Evolutionary conservation across 2,888 invertebrate species (phyloP), one percentile per base, ranked within the genome.

Genomic region (Uropetala carovei): DNA sequence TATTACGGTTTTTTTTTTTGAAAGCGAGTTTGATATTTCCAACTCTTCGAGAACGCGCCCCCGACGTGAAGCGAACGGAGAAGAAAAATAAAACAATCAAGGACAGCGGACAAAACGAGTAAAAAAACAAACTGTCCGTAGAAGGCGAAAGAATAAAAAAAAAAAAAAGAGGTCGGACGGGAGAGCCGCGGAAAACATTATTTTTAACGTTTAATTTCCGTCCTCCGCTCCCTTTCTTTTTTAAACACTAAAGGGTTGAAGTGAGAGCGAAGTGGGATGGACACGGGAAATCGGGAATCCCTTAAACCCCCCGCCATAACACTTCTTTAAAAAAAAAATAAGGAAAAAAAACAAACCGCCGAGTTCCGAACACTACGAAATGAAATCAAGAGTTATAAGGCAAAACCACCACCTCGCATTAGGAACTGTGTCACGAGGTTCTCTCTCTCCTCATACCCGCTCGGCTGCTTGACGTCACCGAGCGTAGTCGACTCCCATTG

Each of bases 341-440:
- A 83, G 16, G 18, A 83, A 18, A 27, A 18, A 18, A 30, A 64
- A 86, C 18, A 60, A 89, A 43, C 43, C n/a, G 27, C 27, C 11
- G 14, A 30, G 14, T 11, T 27, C 16, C 60, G 64, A 60, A 64
- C 18, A 43, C 43, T n/a, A 43, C 68, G 18, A 89, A 89, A 89
- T 64, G 89, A 89, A 89, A 89, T 89, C 89, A 89, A 89, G 89
- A 89, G 89, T 89, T 89, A 56, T 89, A 64, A 89, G 43, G 64
- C 64, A 60, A 89, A 89, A 64, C 64, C 43, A n/a, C 7, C n/a
- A 16, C n/a, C 13, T 59, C 89, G 43, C 89, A 89, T 60, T 60
- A 89, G 89, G 89, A 89, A 89, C 89, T 89, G 89, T 89, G 89
- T 89, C 89, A 89, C 89, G 89, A 89, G 89, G 89, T 89, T 89